phyloP scores from a whole-genome alignment of 2,888 invertebrate genomes.

The Trichogramma evanescens region DNA sequence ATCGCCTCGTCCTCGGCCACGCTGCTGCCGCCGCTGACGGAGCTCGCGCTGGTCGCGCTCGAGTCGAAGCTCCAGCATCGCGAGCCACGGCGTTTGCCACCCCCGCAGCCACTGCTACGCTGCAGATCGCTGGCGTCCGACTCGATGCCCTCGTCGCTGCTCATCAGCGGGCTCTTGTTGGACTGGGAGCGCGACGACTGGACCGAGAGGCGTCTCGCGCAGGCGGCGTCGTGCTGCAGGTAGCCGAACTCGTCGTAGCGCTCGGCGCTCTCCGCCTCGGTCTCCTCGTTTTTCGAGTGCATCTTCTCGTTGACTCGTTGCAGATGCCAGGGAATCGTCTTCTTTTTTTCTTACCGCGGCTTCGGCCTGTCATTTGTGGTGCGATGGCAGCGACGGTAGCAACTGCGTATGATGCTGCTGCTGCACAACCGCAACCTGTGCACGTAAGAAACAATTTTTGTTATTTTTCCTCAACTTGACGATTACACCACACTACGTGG shows the following conservation, averaged over 20 bases:
- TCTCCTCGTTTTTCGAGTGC: background rate
- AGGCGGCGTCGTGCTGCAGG: background rate
- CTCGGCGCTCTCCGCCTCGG: slow-evolving; percentile 21
- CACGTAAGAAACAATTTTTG: no score
- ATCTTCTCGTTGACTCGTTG: background rate
- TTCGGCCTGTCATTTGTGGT: no score
- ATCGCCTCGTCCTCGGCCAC: slow-evolving; percentile 14
- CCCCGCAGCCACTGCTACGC: slow-evolving; percentile 24
- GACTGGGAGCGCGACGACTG: slow-evolving; percentile 23
- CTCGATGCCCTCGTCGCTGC: slow-evolving; percentile 43
- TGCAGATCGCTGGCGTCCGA: slow-evolving; percentile 30
- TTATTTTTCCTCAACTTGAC: no score
- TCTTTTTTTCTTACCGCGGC: no score
- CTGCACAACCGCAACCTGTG: no score
- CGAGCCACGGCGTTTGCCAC: slow-evolving; percentile 28
- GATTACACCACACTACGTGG: no score
- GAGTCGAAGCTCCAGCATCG: slow-evolving; percentile 50
- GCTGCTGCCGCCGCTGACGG: slow-evolving; percentile 23
- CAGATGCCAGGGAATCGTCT: no score
- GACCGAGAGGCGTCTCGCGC: background rate
- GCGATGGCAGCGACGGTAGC: no score
- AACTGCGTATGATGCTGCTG: no score
- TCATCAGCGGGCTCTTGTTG: slow-evolving; percentile 34
- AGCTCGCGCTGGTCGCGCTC: slow-evolving; percentile 53
- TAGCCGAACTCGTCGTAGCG: slow-evolving; percentile 37